Conservation (phyloP, 2,797 vertebrate genomes). For the Cyprinella venusta region DNA sequence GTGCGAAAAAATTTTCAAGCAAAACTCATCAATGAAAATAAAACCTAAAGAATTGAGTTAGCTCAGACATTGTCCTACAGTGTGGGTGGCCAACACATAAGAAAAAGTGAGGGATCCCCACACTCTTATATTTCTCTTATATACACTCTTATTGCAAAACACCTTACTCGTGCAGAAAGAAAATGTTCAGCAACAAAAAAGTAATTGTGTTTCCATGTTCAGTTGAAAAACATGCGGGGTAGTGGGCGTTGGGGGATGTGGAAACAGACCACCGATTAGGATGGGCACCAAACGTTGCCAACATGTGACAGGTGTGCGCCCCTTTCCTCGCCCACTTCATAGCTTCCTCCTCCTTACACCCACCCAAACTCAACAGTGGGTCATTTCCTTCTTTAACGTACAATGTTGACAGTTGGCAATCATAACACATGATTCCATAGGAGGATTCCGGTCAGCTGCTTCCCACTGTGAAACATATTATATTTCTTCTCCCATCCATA, state of each 20-base stretch:
- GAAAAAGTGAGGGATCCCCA: background rate
- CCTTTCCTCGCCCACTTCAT: slow-evolving; percentile 13
- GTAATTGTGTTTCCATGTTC: background rate
- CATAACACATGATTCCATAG: background rate
- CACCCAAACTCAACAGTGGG: slow-evolving; percentile 23
- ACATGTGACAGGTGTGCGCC: slow-evolving; percentile 54
- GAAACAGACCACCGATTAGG: slow-evolving; percentile 28
- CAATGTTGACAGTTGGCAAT: slow-evolving; percentile 21
- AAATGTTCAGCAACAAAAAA: background rate
- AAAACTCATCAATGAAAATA: background rate
- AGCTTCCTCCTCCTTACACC: slow-evolving; percentile 2
- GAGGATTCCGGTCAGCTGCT: background rate
- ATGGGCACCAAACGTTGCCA: slow-evolving; percentile 44
- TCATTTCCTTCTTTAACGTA: slow-evolving; percentile 33
- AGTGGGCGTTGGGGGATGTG: slow-evolving; percentile 28
- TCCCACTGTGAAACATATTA: background rate
- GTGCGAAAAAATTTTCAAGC: background rate
- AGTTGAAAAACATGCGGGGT: slow-evolving; percentile 1
- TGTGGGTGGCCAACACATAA: slow-evolving; percentile 19
- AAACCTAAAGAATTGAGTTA: background rate
- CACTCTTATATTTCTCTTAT: background rate
- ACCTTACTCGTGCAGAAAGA: background rate
- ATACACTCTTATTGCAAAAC: slow-evolving; percentile 15
- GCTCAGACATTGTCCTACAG: slow-evolving; percentile 35
- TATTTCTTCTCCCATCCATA: background rate